Evolutionary conservation across 2,113 vertebrate genomes (phyloP), one percentile per base, ranked within the genome.

Genomic region (Callionymus lyra): DNA sequence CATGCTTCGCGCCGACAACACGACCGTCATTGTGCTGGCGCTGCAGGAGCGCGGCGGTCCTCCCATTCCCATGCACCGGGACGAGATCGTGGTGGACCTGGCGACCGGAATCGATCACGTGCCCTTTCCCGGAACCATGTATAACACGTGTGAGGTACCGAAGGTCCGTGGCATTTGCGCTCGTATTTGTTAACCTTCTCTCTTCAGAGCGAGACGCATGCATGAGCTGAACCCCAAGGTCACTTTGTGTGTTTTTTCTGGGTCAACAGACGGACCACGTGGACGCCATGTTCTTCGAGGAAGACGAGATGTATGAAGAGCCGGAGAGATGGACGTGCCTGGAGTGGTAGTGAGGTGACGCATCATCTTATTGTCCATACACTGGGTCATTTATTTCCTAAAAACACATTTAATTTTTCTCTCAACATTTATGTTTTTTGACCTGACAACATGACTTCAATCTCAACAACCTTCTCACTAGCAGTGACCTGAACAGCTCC

Each of bases 1-100:
- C 12, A 93, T 94, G 91, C 91, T 98, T 17, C 90, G 94, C 1
- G 95, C 95, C 0, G 95, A 99, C 77, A 99, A 99, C 74, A 99
- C 94, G 0, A 99, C 93, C 2, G 91, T 92, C 51, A 92, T 99
- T 3, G 93, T 99, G 1, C 84, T 99, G 80, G 88, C 89, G 56
- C 85, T 99, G 50, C 89, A 89, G 1, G 86, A 91, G 0, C 60
- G 72, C 1, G 80, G 74, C 0, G 86, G 82, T 0, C 71, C 68
- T 6, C 78, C 72, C 10, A 77, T 80, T 40, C 68, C 77, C 31
- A 77, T 89, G 73, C 84, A 85, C 42, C 75, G 60, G 2, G 88
- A 94, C 32, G 92, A 96, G 48, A 88, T 94, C 38, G 74, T 96
- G 15, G 85, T 97, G 17, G 90, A 94, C 76, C 82, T 97, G 74